Conservation (phyloP, 2,888 invertebrate species). For the Orthosia gracilis region DNA sequence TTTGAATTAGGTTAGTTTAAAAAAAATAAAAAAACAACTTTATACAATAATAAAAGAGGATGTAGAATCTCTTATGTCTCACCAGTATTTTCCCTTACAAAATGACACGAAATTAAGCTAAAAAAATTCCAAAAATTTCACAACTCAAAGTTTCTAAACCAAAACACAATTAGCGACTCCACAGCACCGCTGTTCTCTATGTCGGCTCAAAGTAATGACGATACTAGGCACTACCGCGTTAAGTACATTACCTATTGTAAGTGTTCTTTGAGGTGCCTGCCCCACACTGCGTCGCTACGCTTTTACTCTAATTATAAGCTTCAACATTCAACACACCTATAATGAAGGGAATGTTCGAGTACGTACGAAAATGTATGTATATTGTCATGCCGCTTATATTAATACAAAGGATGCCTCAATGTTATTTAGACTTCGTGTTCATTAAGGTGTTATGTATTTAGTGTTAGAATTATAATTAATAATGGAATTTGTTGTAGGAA, state of each 20-base stretch:
- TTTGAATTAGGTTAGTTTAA: no score
- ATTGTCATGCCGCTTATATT: conserved; percentile 53
- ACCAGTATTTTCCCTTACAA: background rate
- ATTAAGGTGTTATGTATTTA: conserved; percentile 55
- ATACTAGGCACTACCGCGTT: conserved; percentile 85
- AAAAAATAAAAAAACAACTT: no score
- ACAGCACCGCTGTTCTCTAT: conserved; percentile 71
- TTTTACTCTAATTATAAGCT: conserved; percentile 88
- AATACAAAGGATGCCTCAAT: conserved; percentile 59
- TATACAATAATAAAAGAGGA: no score
- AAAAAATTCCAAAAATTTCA: background rate
- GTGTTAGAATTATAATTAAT: conserved; percentile 38
- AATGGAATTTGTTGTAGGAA: conserved; percentile 18
- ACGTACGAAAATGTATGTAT: conserved; percentile 49
- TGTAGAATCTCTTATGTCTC: no score
- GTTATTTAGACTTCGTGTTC: conserved; percentile 61
- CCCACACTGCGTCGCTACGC: conserved; percentile 80
- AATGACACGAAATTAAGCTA: no score
- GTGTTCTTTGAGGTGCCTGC: conserved; percentile 87
- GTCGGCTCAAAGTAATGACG: conserved; percentile 87
- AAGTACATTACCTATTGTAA: conserved; percentile 91
- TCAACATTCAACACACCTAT: conserved; percentile 72
- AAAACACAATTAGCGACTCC: conserved; percentile 68
- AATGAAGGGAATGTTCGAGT: conserved; percentile 62
- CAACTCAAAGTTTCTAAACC: conserved; percentile 12